Evolutionary conservation across 2,113 vertebrate species (phyloP).

Genomic region (Oryzias woworae): DNA sequence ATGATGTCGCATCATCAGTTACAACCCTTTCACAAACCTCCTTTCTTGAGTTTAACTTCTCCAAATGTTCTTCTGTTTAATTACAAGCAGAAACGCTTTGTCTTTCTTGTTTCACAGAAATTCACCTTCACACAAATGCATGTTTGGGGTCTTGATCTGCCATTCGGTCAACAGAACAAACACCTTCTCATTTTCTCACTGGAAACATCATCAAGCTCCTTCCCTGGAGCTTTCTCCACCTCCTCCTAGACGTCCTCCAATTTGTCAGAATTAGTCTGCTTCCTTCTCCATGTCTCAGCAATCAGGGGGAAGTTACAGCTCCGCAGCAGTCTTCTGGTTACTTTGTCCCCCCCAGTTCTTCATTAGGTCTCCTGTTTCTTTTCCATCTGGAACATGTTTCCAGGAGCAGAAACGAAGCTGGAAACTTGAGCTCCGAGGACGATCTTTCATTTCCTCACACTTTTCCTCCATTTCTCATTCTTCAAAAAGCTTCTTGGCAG

Average conservation of each 20-base stretch:
- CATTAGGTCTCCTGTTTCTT: background rate
- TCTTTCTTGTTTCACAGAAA: too few relatives aligned
- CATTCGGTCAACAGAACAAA: too few relatives aligned
- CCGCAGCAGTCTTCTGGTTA: too few relatives aligned
- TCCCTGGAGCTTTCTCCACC: background rate
- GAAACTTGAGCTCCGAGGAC: conserved; percentile 1
- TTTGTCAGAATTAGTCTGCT: conserved; percentile 14
- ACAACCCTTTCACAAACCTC: too few relatives aligned
- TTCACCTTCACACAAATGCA: too few relatives aligned
- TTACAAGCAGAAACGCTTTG: too few relatives aligned
- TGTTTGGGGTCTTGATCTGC: too few relatives aligned
- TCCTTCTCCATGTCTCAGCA: background rate
- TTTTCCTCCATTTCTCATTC: background rate
- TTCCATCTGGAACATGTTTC: background rate
- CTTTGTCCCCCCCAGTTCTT: too few relatives aligned
- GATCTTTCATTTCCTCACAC: background rate
- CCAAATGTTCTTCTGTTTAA: too few relatives aligned
- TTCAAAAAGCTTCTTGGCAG: background rate
- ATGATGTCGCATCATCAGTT: too few relatives aligned
- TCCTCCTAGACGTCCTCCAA: conserved; percentile 1
- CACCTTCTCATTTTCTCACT: background rate
- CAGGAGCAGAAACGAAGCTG: background rate
- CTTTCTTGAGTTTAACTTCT: too few relatives aligned
- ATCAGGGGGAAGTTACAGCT: too few relatives aligned
- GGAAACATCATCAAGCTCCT: background rate